Base-by-base conservation (phyloP, 2,888 invertebrate genomes). In the Laspeyria flexula region DNA sequence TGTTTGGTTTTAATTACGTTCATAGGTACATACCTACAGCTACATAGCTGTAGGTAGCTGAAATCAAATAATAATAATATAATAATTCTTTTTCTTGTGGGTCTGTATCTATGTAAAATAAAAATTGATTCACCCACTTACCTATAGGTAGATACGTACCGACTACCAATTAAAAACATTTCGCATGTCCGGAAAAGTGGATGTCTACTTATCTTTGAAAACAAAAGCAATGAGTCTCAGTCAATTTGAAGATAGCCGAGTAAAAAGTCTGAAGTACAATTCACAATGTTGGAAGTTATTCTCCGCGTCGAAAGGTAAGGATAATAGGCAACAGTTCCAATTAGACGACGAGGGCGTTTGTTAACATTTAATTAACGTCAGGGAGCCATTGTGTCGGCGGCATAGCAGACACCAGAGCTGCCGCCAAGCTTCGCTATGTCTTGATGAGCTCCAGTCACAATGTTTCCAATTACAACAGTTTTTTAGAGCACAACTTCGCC, bases 301-400 rank as follows among this genome's bases (percentile, higher is more conserved):
- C 88, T 88, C 73, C 70, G 77, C 79, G 84, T 83, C 80, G 83
- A 83, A 86, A 90, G 87, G 88, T 85, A 90, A 90, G 90, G 89
- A 90, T 91, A 92, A 91, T 87, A 90, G 90, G 89, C 90, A 89
- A 90, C 91, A 90, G 89, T 89, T 88, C 91, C 91, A 92, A 92
- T 92, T 92, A 92, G 90, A 83, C 88, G 88, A 85, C 86, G 84
- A 91, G 90, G 88, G 90, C 90, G 91, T 92, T 92, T 92, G 91
- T 92, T 91, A 92, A 90, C 91, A 92, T 91, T 92, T 92, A 90
- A 92, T 91, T 92, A 92, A 90, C 88, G 90, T 86, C 85, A 87
- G 84, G 81, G 80, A 85, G 86, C 85, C 79, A 90, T 91, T 91
- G 91, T 90, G 87, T 86, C 77, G 85, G 79, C 79, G 77, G 75